Percentiles rank a stretch among this genome's conserved stretches.
Conservation (phyloP, 2,113 vertebrate species). For the Ranitomeya variabilis region DNA sequence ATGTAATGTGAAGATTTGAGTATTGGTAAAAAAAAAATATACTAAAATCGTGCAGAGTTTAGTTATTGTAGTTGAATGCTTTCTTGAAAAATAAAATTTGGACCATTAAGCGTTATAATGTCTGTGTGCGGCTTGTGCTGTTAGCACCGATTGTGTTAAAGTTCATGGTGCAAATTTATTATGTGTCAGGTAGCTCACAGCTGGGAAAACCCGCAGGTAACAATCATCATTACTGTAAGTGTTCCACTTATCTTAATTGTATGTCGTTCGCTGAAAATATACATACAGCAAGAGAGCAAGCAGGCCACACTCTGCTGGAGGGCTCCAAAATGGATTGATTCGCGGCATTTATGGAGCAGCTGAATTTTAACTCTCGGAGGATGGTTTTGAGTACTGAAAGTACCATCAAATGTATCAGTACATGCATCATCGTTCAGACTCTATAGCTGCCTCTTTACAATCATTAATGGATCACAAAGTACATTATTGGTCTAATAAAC, state of each 20-base stretch:
- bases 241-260: constrained; percentile 54
- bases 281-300: not conserved
- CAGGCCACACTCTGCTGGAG: not conserved
- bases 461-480: no score
- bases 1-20: not conserved
- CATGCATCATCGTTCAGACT: no score
- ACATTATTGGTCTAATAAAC: no score
- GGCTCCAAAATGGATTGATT: not conserved
- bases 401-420: no score
- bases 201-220: constrained; percentile 38
- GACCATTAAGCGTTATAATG: not conserved
- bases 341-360: not conserved
- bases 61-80: not conserved
- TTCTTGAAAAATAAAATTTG: not conserved
- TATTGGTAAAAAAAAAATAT: not conserved
- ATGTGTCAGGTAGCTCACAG: constrained; percentile 35
- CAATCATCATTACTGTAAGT: constrained; percentile 54
- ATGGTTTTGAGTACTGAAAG: not conserved
- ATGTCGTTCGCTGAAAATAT: not conserved
- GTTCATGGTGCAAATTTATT: constrained; percentile 11
- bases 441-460: no score
- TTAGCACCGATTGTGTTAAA: constrained; percentile 30
- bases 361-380: constrained; percentile 15
- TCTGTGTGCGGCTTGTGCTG: not conserved
- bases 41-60: not conserved